A percentile compares a stretch with the other conserved stretches of the same genome.
Evolutionary conservation across 2,888 invertebrate species (phyloP).

Genomic region (Alcis repandata): DNA sequence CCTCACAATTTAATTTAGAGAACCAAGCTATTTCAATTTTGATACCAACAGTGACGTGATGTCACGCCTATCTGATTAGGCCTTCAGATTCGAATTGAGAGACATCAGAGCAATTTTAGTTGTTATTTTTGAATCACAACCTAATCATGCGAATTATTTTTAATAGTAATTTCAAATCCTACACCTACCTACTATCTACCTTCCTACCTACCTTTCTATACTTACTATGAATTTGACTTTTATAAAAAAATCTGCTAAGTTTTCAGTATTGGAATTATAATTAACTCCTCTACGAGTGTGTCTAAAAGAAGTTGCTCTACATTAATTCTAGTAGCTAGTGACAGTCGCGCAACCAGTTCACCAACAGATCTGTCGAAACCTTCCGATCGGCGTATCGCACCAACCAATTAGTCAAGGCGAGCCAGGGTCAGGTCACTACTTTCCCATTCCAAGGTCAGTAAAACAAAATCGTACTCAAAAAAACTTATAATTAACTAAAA

Average conservation of each 20-base stretch:
- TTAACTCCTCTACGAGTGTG: too few species aligned
- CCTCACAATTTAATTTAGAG: too few species aligned
- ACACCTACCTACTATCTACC: too few species aligned
- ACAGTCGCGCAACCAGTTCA: constrained; percentile 13
- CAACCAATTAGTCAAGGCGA: constrained; percentile 45
- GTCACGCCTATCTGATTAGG: not conserved
- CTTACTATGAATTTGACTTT: too few species aligned
- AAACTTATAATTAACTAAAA: constrained; percentile 45
- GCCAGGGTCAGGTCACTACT: constrained; percentile 42
- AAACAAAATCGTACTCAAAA: constrained; percentile 44
- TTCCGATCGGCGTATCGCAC: constrained; percentile 26
- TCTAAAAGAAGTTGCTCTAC: not conserved
- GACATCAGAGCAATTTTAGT: not conserved
- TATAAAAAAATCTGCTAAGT: too few species aligned
- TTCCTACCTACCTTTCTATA: too few species aligned
- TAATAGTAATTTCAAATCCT: too few species aligned
- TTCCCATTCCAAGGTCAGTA: constrained; percentile 37
- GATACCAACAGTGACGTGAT: not conserved
- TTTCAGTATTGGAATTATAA: too few species aligned
- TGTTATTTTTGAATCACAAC: too few species aligned
- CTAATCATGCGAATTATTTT: too few species aligned
- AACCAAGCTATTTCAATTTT: too few species aligned
- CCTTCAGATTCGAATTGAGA: not conserved
- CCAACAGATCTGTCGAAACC: constrained; percentile 38
- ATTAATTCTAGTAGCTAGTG: not conserved